Conservation (phyloP, 2,888 invertebrate species). For the Melieria omissa region DNA sequence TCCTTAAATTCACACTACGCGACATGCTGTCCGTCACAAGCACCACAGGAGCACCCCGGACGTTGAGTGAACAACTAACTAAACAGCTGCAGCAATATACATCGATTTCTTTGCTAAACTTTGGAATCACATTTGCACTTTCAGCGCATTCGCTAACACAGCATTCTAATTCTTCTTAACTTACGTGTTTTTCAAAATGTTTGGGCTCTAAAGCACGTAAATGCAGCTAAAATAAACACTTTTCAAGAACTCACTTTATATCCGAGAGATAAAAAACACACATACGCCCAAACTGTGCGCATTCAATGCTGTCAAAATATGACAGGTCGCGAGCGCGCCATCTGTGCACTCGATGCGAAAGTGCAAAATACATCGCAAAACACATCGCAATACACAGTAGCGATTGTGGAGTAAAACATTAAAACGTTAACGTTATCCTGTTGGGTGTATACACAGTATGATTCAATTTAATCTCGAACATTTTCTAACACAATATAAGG, state of each 20-base stretch:
- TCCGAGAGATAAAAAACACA: constrained; percentile 45
- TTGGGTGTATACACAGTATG: too few species aligned
- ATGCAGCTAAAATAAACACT: constrained; percentile 45
- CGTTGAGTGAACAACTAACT: background rate
- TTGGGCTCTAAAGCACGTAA: constrained; percentile 41
- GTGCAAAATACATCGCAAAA: too few species aligned
- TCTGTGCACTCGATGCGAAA: constrained; percentile 12
- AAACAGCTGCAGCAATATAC: constrained; percentile 36
- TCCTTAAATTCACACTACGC: constrained; percentile 2
- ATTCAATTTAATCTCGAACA: too few species aligned
- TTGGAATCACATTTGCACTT: constrained; percentile 2
- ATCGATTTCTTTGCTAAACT: constrained; percentile 11
- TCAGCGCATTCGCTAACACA: constrained; percentile 1
- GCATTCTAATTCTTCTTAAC: constrained; percentile 35
- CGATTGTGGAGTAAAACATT: too few species aligned
- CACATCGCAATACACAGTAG: too few species aligned
- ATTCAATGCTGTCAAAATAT: constrained; percentile 18
- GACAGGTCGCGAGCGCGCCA: constrained; percentile 13
- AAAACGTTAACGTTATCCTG: too few species aligned
- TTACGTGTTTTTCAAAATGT: constrained; percentile 43
- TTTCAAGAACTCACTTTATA: constrained; percentile 44
- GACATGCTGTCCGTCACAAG: too few species aligned
- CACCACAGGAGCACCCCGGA: background rate
- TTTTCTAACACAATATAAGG: too few species aligned
- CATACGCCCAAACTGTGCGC: constrained; percentile 34